A percentile compares a stretch with the other conserved stretches of the same genome.
phyloP scores from a whole-genome alignment of 2,113 vertebrate species.

The Scomber japonicus region DNA sequence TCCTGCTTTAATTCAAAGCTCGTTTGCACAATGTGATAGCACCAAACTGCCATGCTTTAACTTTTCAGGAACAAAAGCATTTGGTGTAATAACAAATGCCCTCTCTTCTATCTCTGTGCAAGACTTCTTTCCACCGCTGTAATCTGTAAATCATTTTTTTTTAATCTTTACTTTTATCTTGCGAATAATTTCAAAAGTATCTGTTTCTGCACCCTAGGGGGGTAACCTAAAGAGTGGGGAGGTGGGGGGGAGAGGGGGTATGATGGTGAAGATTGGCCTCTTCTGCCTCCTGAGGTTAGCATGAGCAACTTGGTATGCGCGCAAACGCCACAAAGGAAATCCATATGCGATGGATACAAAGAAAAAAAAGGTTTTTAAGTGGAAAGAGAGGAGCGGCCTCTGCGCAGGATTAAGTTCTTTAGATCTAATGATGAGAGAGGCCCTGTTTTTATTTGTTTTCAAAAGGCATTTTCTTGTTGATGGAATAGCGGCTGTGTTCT shows the following conservation, averaged over 20 bases:
- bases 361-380: conserved; percentile 45
- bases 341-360: conserved; percentile 63
- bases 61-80: conserved; percentile 27
- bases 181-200: conserved; percentile 31
- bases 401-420: conserved; percentile 78
- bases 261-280: conserved; percentile 23
- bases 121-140: conserved; percentile 1
- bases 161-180: neutral
- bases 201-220: neutral
- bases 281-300: conserved; percentile 42
- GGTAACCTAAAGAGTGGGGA: conserved; percentile 7
- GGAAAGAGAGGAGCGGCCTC: conserved; percentile 48
- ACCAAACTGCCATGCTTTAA: conserved; percentile 25
- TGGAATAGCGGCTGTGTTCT: conserved; percentile 53
- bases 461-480: conserved; percentile 73
- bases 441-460: conserved; percentile 78
- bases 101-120: neutral
- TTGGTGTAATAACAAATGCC: conserved; percentile 13
- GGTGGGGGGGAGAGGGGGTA: too few species aligned
- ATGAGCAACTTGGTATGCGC: conserved; percentile 58
- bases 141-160: conserved; percentile 31
- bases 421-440: conserved; percentile 76
- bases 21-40: neutral
- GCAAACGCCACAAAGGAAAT: conserved; percentile 54
- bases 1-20: conserved; percentile 35